These are phyloP conservation scores for Brachirus orientalis DNA, from an alignment of 2,113 vertebrate genomes.

Conservation along the genomic window DNA sequence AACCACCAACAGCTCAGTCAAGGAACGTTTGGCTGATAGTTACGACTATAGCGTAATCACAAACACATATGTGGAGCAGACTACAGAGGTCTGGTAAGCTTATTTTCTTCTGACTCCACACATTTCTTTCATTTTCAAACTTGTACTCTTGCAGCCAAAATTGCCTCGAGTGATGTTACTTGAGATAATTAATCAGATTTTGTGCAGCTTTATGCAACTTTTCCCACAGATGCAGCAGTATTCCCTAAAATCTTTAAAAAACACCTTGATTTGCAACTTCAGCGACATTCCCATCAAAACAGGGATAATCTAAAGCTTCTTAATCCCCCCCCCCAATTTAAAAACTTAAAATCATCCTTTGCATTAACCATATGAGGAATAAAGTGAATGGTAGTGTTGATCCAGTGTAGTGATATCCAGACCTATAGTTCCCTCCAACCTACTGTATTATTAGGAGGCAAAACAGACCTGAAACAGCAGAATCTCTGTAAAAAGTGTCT, in stretches of 20 bases:
- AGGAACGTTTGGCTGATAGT: neutral
- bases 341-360: too few species aligned
- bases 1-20: neutral
- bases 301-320: too few species aligned
- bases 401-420: slow-evolving; percentile 7
- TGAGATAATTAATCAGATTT: neutral
- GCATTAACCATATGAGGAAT: neutral
- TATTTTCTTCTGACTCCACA: neutral
- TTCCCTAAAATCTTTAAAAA: neutral
- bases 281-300: too few species aligned
- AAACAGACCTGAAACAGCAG: slow-evolving; percentile 15
- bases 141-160: neutral
- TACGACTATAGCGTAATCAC: neutral
- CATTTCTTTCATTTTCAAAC: neutral
- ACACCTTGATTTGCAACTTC: neutral
- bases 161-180: neutral
- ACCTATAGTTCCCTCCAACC: slow-evolving; percentile 13
- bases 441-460: slow-evolving; percentile 24
- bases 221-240: neutral
- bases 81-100: neutral
- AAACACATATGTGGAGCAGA: neutral
- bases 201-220: neutral
- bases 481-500: slow-evolving; percentile 12
- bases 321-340: too few species aligned
- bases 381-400: neutral